Evolutionary conservation across 2,797 vertebrate species (phyloP), one percentile per base, ranked within the genome.

Genomic region (Salmo trutta): DNA sequence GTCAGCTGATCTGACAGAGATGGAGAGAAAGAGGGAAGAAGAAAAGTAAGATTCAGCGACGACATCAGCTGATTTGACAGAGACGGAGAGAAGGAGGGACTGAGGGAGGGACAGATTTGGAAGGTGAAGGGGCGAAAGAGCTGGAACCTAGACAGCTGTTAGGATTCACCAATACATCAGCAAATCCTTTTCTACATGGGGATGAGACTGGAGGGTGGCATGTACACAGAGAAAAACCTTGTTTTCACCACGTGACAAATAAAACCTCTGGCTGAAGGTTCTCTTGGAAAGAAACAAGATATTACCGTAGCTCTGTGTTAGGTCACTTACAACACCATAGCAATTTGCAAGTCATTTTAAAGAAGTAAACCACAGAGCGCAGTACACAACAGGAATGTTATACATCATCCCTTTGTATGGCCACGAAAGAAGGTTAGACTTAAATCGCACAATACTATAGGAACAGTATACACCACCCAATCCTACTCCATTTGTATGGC

Each of bases 91-190:
- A n/a, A 12, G 41, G 41, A 47, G 41, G 54, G 19, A 19, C n/a
- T 5, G n/a, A 8, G 19, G 67, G n/a, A 5, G n/a, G n/a, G n/a
- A 17, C 54, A 59, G 54, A 59, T 59, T n/a, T n/a, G 54, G 17
- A 59, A 59, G 59, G 1, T 0, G 59, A 59, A 59, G 17, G 5
- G 41, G 19, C 6, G 17, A 56, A n/a, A 59, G 54, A 59, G 54
- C 19, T 59, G 19, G n/a, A 59, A 59, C 5, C 5, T 14, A 1
- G 75, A 79, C 77, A 80, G 79, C 74, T 71, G 75, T 51, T 73
- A 82, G 78, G 86, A 83, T 82, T 81, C 79, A 71, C 36, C 79
- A 47, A 77, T 80, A 85, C 74, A 10, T 84, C 84, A 78, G 53
- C 76, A 21, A 29, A 76, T 75, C 71, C 21, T 74, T 79, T 72